These are phyloP conservation scores for Neodiprion virginianus DNA, from an alignment of 1,140 invertebrate genomes.

Conservation along the genomic window DNA sequence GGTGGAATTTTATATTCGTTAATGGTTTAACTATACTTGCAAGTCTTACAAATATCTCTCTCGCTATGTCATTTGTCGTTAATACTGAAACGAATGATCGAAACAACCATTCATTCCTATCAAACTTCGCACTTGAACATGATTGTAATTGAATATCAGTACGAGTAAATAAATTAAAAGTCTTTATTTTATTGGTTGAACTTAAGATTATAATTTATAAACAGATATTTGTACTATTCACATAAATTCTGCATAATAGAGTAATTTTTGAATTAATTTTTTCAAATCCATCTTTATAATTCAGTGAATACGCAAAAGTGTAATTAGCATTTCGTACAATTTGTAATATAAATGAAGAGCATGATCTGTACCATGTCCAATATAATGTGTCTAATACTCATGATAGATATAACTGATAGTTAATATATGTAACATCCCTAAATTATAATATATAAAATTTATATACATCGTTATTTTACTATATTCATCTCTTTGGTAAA, in stretches of 20 bases:
- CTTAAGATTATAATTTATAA: not conserved
- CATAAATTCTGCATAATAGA: too few species aligned
- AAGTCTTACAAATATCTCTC: too few species aligned
- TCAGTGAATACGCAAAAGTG: not conserved
- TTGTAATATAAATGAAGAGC: not conserved
- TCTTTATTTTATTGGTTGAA: not conserved
- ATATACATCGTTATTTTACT: not conserved
- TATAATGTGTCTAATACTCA: not conserved
- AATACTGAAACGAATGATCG: too few species aligned
- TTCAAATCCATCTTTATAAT: too few species aligned
- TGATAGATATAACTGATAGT: not conserved
- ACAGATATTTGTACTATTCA: not conserved
- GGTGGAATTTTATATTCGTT: too few species aligned
- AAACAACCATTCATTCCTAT: too few species aligned
- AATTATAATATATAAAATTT: not conserved
- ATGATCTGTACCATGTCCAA: not conserved
- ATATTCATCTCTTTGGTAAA: not conserved
- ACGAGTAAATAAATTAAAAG: not conserved
- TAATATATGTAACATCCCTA: not conserved
- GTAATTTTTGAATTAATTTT: too few species aligned
- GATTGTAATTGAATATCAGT: not conserved
- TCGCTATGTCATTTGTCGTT: too few species aligned
- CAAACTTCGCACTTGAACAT: not conserved
- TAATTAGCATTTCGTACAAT: not conserved
- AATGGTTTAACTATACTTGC: too few species aligned